A percentile compares a stretch with the other conserved stretches of the same genome.
phyloP scores from a whole-genome alignment of 1,140 invertebrate genomes.

The Stegodyphus mimosarum region DNA sequence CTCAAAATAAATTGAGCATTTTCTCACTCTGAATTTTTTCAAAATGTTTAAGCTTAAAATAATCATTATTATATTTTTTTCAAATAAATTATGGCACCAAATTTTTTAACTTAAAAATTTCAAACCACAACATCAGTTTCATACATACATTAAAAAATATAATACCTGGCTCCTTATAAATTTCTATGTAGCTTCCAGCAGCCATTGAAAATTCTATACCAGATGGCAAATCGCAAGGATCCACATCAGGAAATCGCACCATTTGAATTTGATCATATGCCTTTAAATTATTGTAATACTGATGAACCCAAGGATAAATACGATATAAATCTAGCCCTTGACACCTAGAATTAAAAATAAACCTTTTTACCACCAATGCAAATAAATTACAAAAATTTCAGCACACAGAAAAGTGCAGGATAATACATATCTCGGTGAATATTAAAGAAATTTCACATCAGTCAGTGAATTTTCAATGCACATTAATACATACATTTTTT shows the following conservation, averaged over 20 bases:
- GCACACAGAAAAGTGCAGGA: no score
- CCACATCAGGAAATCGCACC: slow-evolving; percentile 90
- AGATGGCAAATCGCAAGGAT: slow-evolving; percentile 77
- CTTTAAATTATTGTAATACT: slow-evolving; percentile 88
- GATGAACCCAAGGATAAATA: slow-evolving; percentile 94
- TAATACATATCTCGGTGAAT: no score
- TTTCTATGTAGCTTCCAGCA: slow-evolving; percentile 92
- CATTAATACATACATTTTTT: no score
- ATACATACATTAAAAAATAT: background rate
- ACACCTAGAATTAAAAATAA: slow-evolving; percentile 70
- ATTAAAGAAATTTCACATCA: no score
- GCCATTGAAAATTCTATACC: slow-evolving; percentile 91
- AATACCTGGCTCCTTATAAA: slow-evolving; percentile 73
- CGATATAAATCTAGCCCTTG: slow-evolving; percentile 73
- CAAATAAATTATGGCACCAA: background rate
- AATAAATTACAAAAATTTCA: no score
- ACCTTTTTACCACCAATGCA: background rate
- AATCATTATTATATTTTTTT: background rate
- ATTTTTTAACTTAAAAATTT: no score
- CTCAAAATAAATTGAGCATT: no score
- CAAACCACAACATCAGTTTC: no score
- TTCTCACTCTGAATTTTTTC: no score
- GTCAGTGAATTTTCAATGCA: no score
- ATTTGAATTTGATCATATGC: slow-evolving; percentile 82
- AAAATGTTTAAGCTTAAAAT: no score